phyloP scores from a whole-genome alignment of 2,797 vertebrate species.

The Karalla daura region DNA sequence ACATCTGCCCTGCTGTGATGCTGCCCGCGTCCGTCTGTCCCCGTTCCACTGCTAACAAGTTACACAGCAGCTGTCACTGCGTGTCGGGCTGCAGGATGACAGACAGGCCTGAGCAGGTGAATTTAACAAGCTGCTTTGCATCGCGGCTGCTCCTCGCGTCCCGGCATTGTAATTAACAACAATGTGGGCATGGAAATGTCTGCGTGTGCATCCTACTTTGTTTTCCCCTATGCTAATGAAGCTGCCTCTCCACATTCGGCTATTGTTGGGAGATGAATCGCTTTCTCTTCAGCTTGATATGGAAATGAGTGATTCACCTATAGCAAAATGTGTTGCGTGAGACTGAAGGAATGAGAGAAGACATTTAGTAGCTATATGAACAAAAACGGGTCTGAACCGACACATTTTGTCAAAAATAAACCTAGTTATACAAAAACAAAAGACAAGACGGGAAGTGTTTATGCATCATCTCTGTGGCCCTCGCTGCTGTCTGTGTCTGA shows the following conservation, averaged over 20 bases:
- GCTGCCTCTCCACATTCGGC: neutral
- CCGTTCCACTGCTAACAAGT: slow-evolving; percentile 43
- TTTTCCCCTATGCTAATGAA: neutral
- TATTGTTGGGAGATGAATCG: too few species aligned
- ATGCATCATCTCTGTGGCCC: too few species aligned
- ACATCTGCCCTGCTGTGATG: slow-evolving; percentile 9
- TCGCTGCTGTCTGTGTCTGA: too few species aligned
- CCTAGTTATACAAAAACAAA: too few species aligned
- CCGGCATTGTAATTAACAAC: slow-evolving; percentile 38
- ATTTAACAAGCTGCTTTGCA: slow-evolving; percentile 39
- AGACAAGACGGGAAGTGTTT: too few species aligned
- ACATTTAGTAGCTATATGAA: too few species aligned
- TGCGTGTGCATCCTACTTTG: neutral
- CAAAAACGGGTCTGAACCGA: too few species aligned
- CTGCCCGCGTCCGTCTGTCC: slow-evolving; percentile 22
- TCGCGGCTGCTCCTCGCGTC: slow-evolving; percentile 26
- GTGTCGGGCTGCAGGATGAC: slow-evolving; percentile 39
- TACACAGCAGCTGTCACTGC: slow-evolving; percentile 39
- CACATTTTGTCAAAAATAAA: too few species aligned
- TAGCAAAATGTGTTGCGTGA: too few species aligned
- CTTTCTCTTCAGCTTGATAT: too few species aligned
- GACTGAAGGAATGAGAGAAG: too few species aligned
- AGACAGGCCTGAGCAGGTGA: slow-evolving; percentile 47
- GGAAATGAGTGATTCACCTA: too few species aligned
- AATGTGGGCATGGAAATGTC: slow-evolving; percentile 14